A percentile compares a stretch with the other conserved stretches of the same genome.
These are phyloP conservation scores for Oligia fasciuncula DNA, from an alignment of 2,888 invertebrate species.

Conservation along the genomic window DNA sequence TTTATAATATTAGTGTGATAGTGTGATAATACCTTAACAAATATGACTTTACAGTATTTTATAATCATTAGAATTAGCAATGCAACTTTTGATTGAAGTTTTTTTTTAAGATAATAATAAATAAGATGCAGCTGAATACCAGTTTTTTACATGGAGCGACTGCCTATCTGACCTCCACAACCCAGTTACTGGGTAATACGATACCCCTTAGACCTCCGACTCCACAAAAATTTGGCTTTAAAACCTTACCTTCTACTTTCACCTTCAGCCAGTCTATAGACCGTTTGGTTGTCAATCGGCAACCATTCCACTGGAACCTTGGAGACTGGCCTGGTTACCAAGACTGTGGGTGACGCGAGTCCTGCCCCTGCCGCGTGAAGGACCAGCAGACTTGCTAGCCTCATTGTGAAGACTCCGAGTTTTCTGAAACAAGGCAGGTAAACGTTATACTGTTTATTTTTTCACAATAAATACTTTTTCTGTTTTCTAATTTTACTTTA, in stretches of 20 bases:
- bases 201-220: not conserved
- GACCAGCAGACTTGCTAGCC: constrained; percentile 79
- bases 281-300: constrained; percentile 85
- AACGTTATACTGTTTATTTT: not conserved
- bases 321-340: constrained; percentile 78
- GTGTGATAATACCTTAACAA: too few species aligned
- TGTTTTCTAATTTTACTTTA: not conserved
- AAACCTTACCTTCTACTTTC: constrained; percentile 79
- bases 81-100: too few species aligned
- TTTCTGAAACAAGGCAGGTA: constrained; percentile 70
- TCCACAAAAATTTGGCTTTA: not conserved
- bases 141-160: too few species aligned
- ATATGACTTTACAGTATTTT: too few species aligned
- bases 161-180: too few species aligned
- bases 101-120: too few species aligned
- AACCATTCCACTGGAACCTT: constrained; percentile 81
- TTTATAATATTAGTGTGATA: too few species aligned
- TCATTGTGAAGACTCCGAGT: constrained; percentile 74
- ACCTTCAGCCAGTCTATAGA: constrained; percentile 80
- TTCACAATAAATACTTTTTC: not conserved
- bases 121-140: too few species aligned
- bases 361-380: constrained; percentile 84
- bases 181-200: too few species aligned
- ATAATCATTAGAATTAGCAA: too few species aligned
- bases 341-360: constrained; percentile 82